A percentile compares a stretch with the other conserved stretches of the same genome.
Conservation (phyloP, 2,113 vertebrate genomes). For the Vulpes vulpes region DNA sequence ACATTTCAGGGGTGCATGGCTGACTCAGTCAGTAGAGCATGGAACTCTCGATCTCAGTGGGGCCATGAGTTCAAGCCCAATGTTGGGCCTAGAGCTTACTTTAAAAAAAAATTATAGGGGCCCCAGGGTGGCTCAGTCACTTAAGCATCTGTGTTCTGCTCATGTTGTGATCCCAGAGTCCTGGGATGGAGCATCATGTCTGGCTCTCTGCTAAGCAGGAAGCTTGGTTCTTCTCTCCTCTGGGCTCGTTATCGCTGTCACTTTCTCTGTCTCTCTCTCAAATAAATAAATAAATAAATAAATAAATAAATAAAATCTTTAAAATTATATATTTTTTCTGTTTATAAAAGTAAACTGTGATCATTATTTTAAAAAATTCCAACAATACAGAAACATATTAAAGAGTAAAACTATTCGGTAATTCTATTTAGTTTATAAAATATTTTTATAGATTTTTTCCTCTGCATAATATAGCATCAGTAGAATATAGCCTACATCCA, state of each 20-base stretch:
- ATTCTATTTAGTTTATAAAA: conserved; percentile 20
- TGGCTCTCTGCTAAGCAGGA: too few species aligned
- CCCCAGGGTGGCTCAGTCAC: too few species aligned
- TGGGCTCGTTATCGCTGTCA: too few species aligned
- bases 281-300: too few species aligned
- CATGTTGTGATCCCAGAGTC: too few species aligned
- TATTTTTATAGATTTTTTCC: not conserved
- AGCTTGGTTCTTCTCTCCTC: too few species aligned
- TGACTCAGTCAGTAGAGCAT: not conserved
- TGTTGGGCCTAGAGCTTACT: not conserved
- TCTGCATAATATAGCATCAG: not conserved
- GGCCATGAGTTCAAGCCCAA: not conserved
- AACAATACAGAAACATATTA: not conserved
- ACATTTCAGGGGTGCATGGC: not conserved
- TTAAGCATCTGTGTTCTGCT: too few species aligned
- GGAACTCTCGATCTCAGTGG: not conserved
- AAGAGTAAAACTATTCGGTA: not conserved
- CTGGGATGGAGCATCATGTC: too few species aligned
- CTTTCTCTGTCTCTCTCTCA: too few species aligned
- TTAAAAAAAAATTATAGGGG: not conserved
- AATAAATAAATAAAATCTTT: not conserved
- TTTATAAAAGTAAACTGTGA: conserved; percentile 8
- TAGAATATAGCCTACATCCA: not conserved
- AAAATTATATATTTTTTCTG: not conserved
- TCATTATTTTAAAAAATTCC: not conserved